Percentiles rank a stretch among this genome's conserved stretches.
phyloP scores from a whole-genome alignment of 2,113 vertebrate species.

The Notarius lentiginosus region DNA sequence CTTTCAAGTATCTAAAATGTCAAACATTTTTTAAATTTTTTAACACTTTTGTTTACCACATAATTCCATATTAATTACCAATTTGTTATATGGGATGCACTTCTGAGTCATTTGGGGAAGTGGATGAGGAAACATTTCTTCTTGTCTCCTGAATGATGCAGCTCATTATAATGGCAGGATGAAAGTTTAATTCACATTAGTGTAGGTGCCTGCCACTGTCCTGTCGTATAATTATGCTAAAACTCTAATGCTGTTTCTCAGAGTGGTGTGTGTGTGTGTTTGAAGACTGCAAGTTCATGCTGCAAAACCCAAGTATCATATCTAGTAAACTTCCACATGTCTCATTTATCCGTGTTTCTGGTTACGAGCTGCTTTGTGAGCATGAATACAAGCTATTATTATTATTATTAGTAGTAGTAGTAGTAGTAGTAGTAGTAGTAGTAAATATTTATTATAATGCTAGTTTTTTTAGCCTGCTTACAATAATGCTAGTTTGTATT shows the following conservation, averaged over 20 bases:
- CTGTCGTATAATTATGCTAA: neutral
- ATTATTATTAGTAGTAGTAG: too few species aligned
- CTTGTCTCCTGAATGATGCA: neutral
- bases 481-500: neutral
- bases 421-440: too few species aligned
- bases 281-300: neutral
- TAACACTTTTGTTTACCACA: too few species aligned
- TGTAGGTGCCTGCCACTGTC: neutral
- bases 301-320: neutral
- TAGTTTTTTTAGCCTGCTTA: neutral
- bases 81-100: neutral
- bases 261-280: neutral
- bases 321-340: neutral
- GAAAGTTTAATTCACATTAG: conserved; percentile 24
- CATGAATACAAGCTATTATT: neutral
- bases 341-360: neutral
- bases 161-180: neutral
- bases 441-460: neutral
- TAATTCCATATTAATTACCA: too few species aligned
- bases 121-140: neutral
- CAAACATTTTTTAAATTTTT: too few species aligned
- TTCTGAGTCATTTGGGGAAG: neutral
- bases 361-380: neutral
- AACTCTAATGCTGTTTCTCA: conserved; percentile 35
- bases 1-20: too few species aligned